These are phyloP conservation scores for Chelonus formosanus DNA, from an alignment of 2,888 invertebrate species.

Conservation along the genomic window DNA sequence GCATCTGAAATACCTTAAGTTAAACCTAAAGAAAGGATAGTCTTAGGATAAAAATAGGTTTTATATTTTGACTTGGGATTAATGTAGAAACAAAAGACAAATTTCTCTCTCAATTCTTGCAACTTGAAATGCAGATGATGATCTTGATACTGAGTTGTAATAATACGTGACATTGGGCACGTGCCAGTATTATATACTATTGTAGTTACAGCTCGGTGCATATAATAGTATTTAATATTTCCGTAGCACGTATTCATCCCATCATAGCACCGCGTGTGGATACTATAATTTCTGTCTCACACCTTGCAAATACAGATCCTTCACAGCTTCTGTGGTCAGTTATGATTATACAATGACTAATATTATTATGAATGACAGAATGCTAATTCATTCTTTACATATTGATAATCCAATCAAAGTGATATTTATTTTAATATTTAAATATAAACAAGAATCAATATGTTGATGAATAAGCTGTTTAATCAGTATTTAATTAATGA, in stretches of 20 bases:
- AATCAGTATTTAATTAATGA: no score
- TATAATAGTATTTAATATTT: conserved; percentile 37
- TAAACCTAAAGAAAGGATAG: no score
- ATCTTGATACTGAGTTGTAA: conserved; percentile 13
- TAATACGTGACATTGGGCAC: conserved; percentile 28
- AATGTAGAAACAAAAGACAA: background rate
- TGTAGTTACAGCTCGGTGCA: conserved; percentile 36
- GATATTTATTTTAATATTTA: no score
- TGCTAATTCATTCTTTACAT: no score
- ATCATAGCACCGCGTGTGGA: conserved; percentile 1
- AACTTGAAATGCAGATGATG: background rate
- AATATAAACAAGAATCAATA: no score
- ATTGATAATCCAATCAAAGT: no score
- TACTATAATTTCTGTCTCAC: conserved; percentile 21
- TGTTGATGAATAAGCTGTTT: no score
- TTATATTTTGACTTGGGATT: no score
- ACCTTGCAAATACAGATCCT: background rate
- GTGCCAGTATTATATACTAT: conserved; percentile 27
- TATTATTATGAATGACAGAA: no score
- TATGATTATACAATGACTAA: no score
- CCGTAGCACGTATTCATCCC: conserved; percentile 25
- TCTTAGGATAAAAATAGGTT: no score
- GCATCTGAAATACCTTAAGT: no score
- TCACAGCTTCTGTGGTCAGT: background rate
- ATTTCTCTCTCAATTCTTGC: background rate